Conservation (phyloP, 2,888 invertebrate species). For the Adineta ricciae region DNA sequence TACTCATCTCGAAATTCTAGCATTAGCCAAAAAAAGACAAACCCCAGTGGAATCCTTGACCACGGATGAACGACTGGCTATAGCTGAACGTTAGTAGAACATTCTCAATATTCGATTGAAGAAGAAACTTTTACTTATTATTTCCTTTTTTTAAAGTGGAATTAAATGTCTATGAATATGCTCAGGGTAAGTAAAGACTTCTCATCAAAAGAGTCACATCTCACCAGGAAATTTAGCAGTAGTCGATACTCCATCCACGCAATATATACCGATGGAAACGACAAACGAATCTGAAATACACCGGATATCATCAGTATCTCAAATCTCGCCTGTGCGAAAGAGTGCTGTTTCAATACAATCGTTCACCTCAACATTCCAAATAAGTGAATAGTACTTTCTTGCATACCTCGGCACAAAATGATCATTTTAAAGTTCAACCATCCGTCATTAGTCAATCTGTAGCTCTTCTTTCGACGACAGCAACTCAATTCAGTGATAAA, state of each 20-base stretch:
- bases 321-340: not conserved
- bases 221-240: not conserved
- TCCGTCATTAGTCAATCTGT: not conserved
- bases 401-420: not conserved
- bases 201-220: not conserved
- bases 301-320: not conserved
- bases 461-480: not conserved
- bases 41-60: not conserved
- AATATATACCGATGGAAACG: not conserved
- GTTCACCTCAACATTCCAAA: not conserved
- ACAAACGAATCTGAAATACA: not conserved
- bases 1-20: not conserved
- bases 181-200: not conserved
- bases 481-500: not conserved
- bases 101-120: too few relatives aligned
- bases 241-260: not conserved
- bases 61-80: not conserved
- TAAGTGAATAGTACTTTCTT: not conserved
- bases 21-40: not conserved
- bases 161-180: not conserved
- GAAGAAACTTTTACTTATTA: too few relatives aligned
- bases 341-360: not conserved
- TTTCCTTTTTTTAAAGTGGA: slow-evolving; percentile 11
- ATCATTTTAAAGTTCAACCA: not conserved
- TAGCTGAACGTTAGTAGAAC: not conserved